A percentile compares a stretch with the other conserved stretches of the same genome.
Conservation (phyloP, 2,113 vertebrate genomes). For the Xerus inauris region DNA sequence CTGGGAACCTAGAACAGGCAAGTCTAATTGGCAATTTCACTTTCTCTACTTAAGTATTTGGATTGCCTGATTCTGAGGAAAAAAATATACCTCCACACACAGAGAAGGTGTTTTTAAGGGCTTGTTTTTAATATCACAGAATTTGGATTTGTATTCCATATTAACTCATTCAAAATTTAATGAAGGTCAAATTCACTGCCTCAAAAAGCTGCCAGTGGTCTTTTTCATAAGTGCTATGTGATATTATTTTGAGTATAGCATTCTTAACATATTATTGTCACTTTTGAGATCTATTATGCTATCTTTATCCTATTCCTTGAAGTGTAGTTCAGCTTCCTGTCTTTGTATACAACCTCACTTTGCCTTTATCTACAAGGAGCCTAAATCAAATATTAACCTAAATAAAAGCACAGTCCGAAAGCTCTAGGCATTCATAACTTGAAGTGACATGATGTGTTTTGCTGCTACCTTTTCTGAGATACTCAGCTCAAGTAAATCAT, state of each 20-base stretch:
- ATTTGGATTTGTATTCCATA: constrained; percentile 48
- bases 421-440: background rate
- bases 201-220: background rate
- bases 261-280: constrained; percentile 8
- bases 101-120: background rate
- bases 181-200: constrained; percentile 6
- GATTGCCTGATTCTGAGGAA: background rate
- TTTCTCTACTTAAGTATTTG: background rate
- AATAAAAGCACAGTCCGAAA: background rate
- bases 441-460: background rate
- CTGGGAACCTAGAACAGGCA: background rate
- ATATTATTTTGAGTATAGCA: background rate
- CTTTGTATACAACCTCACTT: background rate
- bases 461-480: background rate
- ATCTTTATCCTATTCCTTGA: constrained; percentile 17
- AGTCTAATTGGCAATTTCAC: background rate
- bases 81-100: background rate
- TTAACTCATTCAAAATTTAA: constrained; percentile 40
- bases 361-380: constrained; percentile 3
- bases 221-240: background rate
- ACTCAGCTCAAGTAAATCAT: background rate
- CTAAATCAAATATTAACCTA: constrained; percentile 61
- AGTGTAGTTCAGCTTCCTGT: background rate
- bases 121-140: constrained; percentile 50
- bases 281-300: constrained; percentile 23